phyloP scores from a whole-genome alignment of 2,113 vertebrate species.

The Gymnocephalus cernua region DNA sequence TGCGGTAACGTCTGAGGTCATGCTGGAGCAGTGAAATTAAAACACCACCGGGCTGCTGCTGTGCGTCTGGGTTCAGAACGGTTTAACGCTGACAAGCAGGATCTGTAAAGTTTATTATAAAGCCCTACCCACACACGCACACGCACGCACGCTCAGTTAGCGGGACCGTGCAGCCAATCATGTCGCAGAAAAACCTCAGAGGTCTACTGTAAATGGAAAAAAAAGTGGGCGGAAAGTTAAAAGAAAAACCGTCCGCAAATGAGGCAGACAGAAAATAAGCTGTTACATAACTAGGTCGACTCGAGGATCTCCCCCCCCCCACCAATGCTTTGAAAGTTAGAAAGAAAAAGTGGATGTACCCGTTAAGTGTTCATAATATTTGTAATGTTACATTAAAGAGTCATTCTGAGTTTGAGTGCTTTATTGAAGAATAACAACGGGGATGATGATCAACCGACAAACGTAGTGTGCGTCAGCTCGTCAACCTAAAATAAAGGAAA shows the following conservation, averaged over 20 bases:
- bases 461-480: neutral
- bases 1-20: constrained; percentile 65
- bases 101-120: constrained; percentile 38
- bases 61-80: constrained; percentile 26
- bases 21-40: constrained; percentile 38
- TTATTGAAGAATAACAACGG: neutral
- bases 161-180: constrained; percentile 68
- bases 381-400: neutral
- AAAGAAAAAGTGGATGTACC: neutral
- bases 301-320: neutral
- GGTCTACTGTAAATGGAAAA: constrained; percentile 40
- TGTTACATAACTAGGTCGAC: constrained; percentile 44
- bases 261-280: constrained; percentile 37
- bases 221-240: constrained; percentile 57
- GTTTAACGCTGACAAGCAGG: constrained; percentile 8
- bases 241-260: constrained; percentile 25
- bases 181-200: constrained; percentile 30
- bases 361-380: neutral
- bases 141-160: neutral
- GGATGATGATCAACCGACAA: neutral
- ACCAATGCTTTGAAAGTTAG: neutral
- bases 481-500: neutral
- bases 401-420: constrained; percentile 1
- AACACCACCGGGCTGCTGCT: constrained; percentile 28
- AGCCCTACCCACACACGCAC: neutral